Evolutionary conservation across 2,888 invertebrate species (phyloP).

Genomic region (Sinohyriopsis cumingii): DNA sequence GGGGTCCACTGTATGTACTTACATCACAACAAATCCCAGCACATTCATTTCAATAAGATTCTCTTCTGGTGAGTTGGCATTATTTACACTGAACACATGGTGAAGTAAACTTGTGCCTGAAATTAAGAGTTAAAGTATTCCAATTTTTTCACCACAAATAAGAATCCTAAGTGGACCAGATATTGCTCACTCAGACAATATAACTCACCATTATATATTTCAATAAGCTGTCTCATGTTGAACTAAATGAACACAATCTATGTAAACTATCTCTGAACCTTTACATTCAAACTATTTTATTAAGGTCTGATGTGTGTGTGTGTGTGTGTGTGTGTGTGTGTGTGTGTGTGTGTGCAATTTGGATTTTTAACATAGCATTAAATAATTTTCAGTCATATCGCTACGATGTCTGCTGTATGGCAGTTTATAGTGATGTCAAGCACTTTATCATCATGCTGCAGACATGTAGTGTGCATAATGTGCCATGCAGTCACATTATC

Average conservation of each 20-base stretch:
- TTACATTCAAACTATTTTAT: too few relatives aligned
- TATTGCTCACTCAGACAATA: neutral
- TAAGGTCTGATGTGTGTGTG: too few relatives aligned
- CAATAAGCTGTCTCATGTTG: neutral
- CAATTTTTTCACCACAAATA: slow-evolving; percentile 21
- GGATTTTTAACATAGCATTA: too few relatives aligned
- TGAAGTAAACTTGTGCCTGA: slow-evolving; percentile 81
- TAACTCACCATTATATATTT: neutral
- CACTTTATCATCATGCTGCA: too few relatives aligned
- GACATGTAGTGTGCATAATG: too few relatives aligned
- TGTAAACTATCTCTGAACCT: too few relatives aligned
- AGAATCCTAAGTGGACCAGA: neutral
- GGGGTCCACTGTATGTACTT: slow-evolving; percentile 76
- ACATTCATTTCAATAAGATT: slow-evolving; percentile 87
- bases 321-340: too few relatives aligned
- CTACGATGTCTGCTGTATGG: too few relatives aligned
- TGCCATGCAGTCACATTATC: too few relatives aligned
- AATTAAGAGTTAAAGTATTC: slow-evolving; percentile 21
- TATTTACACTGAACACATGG: slow-evolving; percentile 91
- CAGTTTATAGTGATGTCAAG: too few relatives aligned
- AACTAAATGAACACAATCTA: neutral
- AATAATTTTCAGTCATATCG: too few relatives aligned
- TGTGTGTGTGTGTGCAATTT: too few relatives aligned
- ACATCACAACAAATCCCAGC: slow-evolving; percentile 93
- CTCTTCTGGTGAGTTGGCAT: slow-evolving; percentile 87